phyloP scores from a whole-genome alignment of 2,888 invertebrate genomes.

The Xestia sexstrigata region DNA sequence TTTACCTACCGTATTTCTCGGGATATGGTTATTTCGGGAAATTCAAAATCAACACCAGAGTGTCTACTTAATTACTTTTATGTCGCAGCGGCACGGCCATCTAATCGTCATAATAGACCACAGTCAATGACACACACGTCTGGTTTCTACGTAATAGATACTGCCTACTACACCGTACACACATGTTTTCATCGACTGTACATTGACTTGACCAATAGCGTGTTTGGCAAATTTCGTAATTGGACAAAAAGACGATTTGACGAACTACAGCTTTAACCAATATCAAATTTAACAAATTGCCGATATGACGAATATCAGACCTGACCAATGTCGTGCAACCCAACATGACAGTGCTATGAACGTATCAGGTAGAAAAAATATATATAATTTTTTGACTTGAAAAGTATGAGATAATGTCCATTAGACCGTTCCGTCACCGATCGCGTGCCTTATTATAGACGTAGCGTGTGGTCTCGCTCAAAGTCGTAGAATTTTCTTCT shows the following conservation, averaged over 20 bases:
- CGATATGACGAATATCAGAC: too few species aligned
- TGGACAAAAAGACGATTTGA: too few species aligned
- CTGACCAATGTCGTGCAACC: too few species aligned
- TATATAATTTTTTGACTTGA: too few species aligned
- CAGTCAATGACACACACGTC: not conserved
- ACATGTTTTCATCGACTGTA: too few species aligned
- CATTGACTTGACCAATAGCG: too few species aligned
- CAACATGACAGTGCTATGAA: not conserved
- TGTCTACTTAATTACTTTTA: not conserved
- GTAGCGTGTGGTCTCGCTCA: not conserved
- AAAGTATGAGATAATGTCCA: not conserved
- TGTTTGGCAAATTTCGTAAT: too few species aligned
- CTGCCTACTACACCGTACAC: not conserved
- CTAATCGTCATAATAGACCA: not conserved
- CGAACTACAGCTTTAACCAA: too few species aligned
- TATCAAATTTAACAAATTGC: too few species aligned
- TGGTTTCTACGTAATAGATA: not conserved
- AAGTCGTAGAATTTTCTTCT: not conserved
- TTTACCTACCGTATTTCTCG: not conserved
- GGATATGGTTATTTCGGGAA: not conserved
- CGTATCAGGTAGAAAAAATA: not conserved
- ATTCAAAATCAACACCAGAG: not conserved
- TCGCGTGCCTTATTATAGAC: not conserved
- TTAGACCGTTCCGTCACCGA: not conserved
- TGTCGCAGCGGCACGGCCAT: not conserved